Evolutionary conservation across 2,888 invertebrate species (phyloP), one percentile per base, ranked within the genome.

Genomic region (Ochropleura leucogaster): DNA sequence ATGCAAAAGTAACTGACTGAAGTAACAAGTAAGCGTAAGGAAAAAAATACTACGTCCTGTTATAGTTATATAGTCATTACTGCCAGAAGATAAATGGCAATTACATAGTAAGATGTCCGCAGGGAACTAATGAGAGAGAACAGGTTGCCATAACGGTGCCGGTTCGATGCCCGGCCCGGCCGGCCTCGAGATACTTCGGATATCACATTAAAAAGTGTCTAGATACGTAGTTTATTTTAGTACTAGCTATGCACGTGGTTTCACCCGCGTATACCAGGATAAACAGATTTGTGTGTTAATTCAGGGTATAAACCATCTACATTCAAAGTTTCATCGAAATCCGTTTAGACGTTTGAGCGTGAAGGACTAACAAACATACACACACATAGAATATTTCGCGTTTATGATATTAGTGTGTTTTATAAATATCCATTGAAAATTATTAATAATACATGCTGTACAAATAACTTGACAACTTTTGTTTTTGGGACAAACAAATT

Each of bases 91-190:
- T 81, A 81, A 83, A 86, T 86, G 72, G 78, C 79, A 77, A 81
- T 83, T 74, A 82, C 75, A 79, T 82, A 80, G 75, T 77, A 77
- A 83, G 83, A 87, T 79, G 74, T 86, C 69, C 81, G 78, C 77
- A 75, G 80, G 78, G 79, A 80, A 75, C 82, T 88, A 84, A 88
- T 86, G 86, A 82, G 76, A 79, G 70, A 83, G 86, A 90, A 90
- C 90, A 87, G 90, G 90, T 90, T 89, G 84, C 78, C 68, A 81
- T 90, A 91, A 90, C 90, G 90, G 90, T 89, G 86, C 81, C 76
- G 70, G 88, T 88, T 90, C 89, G 89, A 88, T 85, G 90, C 81
- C 89, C 89, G 89, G 83, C 74, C 78, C 57, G 74, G 65, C 63
- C 78, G 85, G 84, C 82, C 76, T 84, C 83, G 78, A 73, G 82